Evolutionary conservation across 1,140 invertebrate genomes (phyloP), one percentile per base, ranked within the genome.

Genomic region (Micrasema longulum): DNA sequence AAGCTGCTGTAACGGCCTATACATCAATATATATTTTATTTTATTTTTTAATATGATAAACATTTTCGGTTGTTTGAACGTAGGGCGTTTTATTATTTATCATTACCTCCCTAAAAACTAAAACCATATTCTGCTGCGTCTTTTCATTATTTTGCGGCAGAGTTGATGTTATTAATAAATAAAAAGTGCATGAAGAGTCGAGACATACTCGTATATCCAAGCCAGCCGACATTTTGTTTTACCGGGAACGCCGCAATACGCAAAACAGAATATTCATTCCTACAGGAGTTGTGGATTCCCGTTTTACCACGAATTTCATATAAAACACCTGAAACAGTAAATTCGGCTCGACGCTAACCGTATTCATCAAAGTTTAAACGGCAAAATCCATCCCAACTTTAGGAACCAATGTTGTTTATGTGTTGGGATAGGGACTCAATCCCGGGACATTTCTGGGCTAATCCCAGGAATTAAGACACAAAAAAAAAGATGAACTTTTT

Each of bases 251-350:
- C 64, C 64, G 64, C 64, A 66, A 66, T 53, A 66, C 64, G 64
- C 31, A 66, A 66, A 66, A 66, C 45, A 66, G 47, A 50, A 64
- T 64, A 64, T 64, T 64, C 47, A 64, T 47, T 31, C 60, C 26
- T n/a, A 14, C 11, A 4, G 14, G 60, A 45, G 41, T 23, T 64
- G 60, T 41, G 60, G 60, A 14, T 47, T 23, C 22, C 31, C 43
- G 41, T 64, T 64, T 64, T 48, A 47, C 43, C 60, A 47, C 45
- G 45, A 64, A 64, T 64, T 64, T 31, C 38, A 12, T 31, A 64
- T 64, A 64, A 64, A 64, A 48, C 43, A 64, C 60, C 60, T 64
- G 60, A 26, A 63, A 41, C 55, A 36, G 31, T 63, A 47, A 43
- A 23, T 47, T 63, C 26, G 36, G 60, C 60, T 26, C 22, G 38